phyloP scores from a whole-genome alignment of 2,888 invertebrate genomes.

The Cremastinae sp. region DNA sequence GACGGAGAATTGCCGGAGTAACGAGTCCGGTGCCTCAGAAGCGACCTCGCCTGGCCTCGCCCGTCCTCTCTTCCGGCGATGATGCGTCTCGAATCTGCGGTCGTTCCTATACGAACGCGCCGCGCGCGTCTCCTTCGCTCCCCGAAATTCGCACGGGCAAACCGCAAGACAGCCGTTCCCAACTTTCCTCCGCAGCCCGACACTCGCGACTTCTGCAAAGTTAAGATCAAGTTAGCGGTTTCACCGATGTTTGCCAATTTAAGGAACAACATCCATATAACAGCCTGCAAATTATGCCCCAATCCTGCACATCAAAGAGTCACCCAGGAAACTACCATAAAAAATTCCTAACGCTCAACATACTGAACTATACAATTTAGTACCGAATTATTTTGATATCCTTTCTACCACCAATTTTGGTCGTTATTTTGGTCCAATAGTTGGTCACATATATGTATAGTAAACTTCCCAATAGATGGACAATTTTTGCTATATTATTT shows the following conservation, averaged over 20 bases:
- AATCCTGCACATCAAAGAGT: no score
- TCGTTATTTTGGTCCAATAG: no score
- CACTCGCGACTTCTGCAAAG: constrained; percentile 31
- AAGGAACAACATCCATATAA: neutral
- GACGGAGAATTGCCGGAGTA: constrained; percentile 22
- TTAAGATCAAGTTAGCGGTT: constrained; percentile 5
- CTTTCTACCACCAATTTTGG: no score
- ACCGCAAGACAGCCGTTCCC: constrained; percentile 35
- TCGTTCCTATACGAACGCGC: constrained; percentile 22
- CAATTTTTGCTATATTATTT: no score
- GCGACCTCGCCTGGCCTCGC: constrained; percentile 14
- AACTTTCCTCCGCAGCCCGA: constrained; percentile 9
- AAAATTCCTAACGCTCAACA: no score
- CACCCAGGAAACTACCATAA: no score
- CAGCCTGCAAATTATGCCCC: neutral
- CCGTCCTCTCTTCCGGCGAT: constrained; percentile 13
- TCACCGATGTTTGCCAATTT: neutral
- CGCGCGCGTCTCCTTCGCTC: constrained; percentile 40
- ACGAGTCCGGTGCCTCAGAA: constrained; percentile 11
- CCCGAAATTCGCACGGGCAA: constrained; percentile 46
- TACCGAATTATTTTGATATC: no score
- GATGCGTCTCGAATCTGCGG: constrained; percentile 29
- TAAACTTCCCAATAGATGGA: no score
- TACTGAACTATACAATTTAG: no score
- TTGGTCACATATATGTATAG: no score